Evolutionary conservation across 2,797 vertebrate genomes (phyloP), one percentile per base, ranked within the genome.

Genomic region (Pelodytes ibericus): DNA sequence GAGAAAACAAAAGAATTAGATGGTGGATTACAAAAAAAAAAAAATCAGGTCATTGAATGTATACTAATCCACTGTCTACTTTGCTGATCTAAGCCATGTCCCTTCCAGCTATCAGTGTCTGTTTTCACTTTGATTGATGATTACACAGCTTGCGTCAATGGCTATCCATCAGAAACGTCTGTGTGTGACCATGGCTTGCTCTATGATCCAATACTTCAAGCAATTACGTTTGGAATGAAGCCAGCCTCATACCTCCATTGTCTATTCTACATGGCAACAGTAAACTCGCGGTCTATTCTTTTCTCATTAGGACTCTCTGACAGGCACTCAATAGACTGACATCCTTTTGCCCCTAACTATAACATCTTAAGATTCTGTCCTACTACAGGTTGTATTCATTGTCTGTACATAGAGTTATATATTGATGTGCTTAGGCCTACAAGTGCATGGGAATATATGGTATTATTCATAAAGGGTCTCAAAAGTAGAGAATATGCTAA

Each of bases 131-230:
- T 86, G 86, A 86, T 10, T 82, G 83, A 87, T 85, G 85, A 77
- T 78, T 67, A 72, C 74, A 86, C 72, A 53, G 71, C 44, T 77
- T 70, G 58, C 60, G 39, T 49, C 61, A 62, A 72, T 79, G 24
- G 18, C 84, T 84, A 87, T 90, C 86, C 84, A 87, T 90, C 87
- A 86, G 33, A 1, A 41, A 56, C 75, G 84, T 77, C 87, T 83
- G 69, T 81, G 84, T 77, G 82, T 74, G 79, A 75, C 79, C 80
- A 84, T 0, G 0, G 77, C 74, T 75, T 77, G 67, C 53, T 82
- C 82, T 88, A 80, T 81, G 82, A 81, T 86, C 81, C 0, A 72
- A 0, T 83, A 84, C 80, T 80, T 71, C 80, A 72, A 88, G 77
- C 82, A 85, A 85, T 85, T 85, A 86, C 74, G 61, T 79, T 71